Conservation (phyloP, 2,888 invertebrate genomes). For the Andrena bicolor region DNA sequence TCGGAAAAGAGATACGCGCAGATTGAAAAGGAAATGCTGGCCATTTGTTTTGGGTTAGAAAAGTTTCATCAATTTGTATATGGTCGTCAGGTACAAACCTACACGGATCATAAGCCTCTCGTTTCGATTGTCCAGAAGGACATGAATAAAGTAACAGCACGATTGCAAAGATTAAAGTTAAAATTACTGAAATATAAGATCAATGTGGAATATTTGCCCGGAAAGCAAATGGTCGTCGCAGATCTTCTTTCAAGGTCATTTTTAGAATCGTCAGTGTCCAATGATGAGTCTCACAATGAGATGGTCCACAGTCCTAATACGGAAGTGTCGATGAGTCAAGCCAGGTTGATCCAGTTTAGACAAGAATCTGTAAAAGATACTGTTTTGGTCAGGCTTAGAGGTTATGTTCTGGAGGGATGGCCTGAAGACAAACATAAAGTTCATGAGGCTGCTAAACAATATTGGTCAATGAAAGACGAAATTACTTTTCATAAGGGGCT, state of each 20-base stretch:
- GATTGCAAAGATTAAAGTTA: not conserved
- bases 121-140: not conserved
- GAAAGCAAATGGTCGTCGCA: not conserved
- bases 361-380: too few species aligned
- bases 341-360: not conserved
- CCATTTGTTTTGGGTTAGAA: not conserved
- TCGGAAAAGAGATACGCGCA: not conserved
- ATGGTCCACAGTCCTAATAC: not conserved
- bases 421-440: too few species aligned
- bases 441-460: too few species aligned
- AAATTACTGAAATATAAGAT: not conserved
- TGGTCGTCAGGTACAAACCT: not conserved
- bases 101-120: not conserved
- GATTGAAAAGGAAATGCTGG: not conserved
- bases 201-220: not conserved
- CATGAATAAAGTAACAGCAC: not conserved
- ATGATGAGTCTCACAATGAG: not conserved
- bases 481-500: too few species aligned
- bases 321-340: not conserved
- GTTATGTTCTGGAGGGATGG: too few species aligned
- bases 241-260: not conserved
- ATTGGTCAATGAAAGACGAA: too few species aligned
- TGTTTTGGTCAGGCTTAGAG: too few species aligned
- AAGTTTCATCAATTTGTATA: conserved; percentile 1
- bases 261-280: not conserved